These are phyloP conservation scores for Dryomyza anilis DNA, from an alignment of 2,888 invertebrate species.

Conservation along the genomic window DNA sequence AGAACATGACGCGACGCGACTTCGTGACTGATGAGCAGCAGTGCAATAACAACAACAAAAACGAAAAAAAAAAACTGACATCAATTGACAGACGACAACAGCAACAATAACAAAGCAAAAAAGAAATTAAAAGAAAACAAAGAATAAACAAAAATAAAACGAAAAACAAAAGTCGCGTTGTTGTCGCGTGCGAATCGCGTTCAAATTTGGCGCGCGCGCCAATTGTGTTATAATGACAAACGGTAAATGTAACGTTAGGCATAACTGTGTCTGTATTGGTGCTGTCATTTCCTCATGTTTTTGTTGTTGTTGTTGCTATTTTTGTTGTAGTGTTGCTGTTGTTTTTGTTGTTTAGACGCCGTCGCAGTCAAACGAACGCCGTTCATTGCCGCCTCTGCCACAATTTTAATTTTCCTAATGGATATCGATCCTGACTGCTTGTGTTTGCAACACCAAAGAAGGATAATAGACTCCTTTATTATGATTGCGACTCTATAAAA, in stretches of 20 bases:
- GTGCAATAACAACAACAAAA: constrained; percentile 6
- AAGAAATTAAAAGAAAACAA: constrained; percentile 29
- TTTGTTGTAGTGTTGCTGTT: constrained; percentile 28
- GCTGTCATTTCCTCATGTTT: constrained; percentile 26
- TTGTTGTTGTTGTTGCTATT: constrained; percentile 20
- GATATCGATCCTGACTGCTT: constrained; percentile 60
- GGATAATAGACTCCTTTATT: constrained; percentile 55
- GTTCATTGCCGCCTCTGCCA: constrained; percentile 60
- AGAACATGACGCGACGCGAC: background rate
- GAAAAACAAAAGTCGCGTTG: constrained; percentile 6
- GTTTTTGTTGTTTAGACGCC: constrained; percentile 33
- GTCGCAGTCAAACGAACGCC: constrained; percentile 49
- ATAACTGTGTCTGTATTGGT: no score
- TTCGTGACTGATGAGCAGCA: constrained; percentile 19
- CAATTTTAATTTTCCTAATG: constrained; percentile 64
- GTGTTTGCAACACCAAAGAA: constrained; percentile 24
- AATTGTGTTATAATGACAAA: no score
- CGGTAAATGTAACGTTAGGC: no score
- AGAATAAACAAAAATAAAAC: constrained; percentile 20
- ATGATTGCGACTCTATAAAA: constrained; percentile 59
- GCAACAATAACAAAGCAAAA: constrained; percentile 32
- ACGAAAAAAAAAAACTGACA: constrained; percentile 6
- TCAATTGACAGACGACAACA: constrained; percentile 20
- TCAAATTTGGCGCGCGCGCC: no score
- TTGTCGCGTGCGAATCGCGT: no score